Percentiles rank a stretch among this genome's conserved stretches.
phyloP scores from a whole-genome alignment of 2,797 vertebrate genomes.

The Coracias cyanogaster region DNA sequence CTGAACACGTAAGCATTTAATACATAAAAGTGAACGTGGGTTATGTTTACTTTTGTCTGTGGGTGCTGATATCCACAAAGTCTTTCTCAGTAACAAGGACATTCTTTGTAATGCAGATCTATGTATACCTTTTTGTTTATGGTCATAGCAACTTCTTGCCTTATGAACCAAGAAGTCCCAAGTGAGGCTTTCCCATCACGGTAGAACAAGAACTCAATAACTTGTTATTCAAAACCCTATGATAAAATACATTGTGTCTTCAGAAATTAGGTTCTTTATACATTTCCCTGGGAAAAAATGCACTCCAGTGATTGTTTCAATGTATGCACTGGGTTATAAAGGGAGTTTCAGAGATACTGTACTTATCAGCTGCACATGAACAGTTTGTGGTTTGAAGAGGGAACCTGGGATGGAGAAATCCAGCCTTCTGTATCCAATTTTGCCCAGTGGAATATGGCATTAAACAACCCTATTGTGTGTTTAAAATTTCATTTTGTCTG shows the following conservation, averaged over 20 bases:
- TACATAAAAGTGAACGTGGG: background rate
- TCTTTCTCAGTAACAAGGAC: background rate
- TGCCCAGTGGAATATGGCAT: constrained; percentile 52
- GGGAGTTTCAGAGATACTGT: constrained; percentile 64
- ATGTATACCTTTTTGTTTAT: background rate
- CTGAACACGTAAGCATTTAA: background rate
- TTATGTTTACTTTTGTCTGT: background rate
- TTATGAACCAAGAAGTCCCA: background rate
- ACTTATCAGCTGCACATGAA: constrained; percentile 71
- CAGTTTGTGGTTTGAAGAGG: constrained; percentile 69
- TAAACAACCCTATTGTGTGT: constrained; percentile 43
- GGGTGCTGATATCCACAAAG: background rate
- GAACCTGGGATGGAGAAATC: constrained; percentile 54
- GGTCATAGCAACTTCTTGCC: background rate
- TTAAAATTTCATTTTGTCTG: constrained; percentile 59
- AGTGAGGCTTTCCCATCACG: background rate
- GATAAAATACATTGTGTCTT: constrained; percentile 18
- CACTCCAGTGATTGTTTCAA: constrained; percentile 50
- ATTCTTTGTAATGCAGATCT: background rate
- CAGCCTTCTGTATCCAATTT: constrained; percentile 59
- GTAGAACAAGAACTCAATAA: constrained; percentile 8
- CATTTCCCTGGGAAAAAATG: constrained; percentile 36
- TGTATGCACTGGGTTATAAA: constrained; percentile 59
- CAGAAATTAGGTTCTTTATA: constrained; percentile 25
- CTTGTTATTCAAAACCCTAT: constrained; percentile 47